Evolutionary conservation across 2,797 vertebrate genomes (phyloP).

Genomic region (Eulemur coronatus): DNA sequence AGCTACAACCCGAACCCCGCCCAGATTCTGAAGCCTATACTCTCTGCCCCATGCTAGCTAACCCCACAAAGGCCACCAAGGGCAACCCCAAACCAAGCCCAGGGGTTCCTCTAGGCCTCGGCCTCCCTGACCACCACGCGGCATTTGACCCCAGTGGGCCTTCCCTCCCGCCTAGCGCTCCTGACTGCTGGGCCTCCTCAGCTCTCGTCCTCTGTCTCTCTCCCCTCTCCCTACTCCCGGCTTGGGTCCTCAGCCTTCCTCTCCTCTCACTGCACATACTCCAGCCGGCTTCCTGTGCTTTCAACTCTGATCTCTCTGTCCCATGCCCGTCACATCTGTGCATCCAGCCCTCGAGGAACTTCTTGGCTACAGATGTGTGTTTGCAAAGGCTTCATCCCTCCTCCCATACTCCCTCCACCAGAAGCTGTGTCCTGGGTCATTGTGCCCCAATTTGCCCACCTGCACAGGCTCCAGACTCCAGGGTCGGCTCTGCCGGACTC

Average conservation of each 20-base stretch:
- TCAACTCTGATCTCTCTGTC: not conserved
- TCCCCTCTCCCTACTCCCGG: not conserved
- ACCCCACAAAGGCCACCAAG: not conserved
- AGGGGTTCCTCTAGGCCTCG: not conserved
- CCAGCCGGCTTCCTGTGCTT: not conserved
- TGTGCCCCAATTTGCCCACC: not conserved
- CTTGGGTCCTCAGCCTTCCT: not conserved
- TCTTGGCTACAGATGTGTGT: not conserved
- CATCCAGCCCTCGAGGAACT: not conserved
- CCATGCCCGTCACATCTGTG: not conserved
- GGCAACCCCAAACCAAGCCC: not conserved
- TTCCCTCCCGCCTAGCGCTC: not conserved
- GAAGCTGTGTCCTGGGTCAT: not conserved
- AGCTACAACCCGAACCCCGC: not conserved
- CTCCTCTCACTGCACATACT: not conserved
- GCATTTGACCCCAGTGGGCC: not conserved
- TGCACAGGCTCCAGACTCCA: too few relatives aligned
- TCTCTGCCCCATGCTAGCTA: not conserved
- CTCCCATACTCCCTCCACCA: not conserved
- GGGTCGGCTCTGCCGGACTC: fast-evolving
- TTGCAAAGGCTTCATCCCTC: not conserved
- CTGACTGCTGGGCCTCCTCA: not conserved
- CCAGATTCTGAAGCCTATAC: not conserved
- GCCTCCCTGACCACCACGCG: not conserved
- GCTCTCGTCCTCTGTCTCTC: not conserved